These are phyloP conservation scores for Poecilus cupreus DNA, from an alignment of 2,888 invertebrate genomes.

Conservation along the genomic window DNA sequence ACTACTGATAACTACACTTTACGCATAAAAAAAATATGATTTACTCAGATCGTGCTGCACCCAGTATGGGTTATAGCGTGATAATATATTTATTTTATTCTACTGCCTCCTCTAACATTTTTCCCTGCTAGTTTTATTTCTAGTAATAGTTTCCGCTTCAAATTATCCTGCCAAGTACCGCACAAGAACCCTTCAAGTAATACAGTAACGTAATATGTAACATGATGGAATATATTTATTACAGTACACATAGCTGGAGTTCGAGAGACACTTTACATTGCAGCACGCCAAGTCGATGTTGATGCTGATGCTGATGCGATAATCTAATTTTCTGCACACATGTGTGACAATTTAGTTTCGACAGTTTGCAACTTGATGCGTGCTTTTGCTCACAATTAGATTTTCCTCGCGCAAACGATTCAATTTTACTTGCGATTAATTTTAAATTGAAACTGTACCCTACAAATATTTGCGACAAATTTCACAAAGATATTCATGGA, in stretches of 20 bases:
- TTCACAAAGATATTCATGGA: too few species aligned
- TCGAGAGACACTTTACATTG: conserved; percentile 1
- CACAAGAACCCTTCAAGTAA: neutral
- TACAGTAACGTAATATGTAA: neutral
- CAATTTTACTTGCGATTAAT: conserved; percentile 2
- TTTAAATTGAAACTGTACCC: conserved; percentile 1
- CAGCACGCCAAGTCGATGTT: neutral
- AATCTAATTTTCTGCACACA: conserved; percentile 26
- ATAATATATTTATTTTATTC: conserved; percentile 20
- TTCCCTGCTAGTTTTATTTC: too few species aligned
- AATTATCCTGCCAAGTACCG: too few species aligned
- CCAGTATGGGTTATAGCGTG: too few species aligned
- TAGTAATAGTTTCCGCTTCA: too few species aligned
- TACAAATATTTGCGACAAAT: neutral
- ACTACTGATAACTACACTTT: too few species aligned
- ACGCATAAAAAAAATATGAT: too few species aligned
- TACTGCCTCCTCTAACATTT: too few species aligned
- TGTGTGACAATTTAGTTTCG: conserved; percentile 34
- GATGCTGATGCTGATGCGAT: conserved; percentile 29
- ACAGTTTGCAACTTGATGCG: conserved; percentile 28
- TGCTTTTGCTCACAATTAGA: conserved; percentile 19
- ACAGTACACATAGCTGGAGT: neutral
- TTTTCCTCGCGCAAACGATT: conserved; percentile 7
- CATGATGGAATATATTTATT: conserved; percentile 35
- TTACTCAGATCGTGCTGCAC: too few species aligned